These are phyloP conservation scores for Lepidurus packardi DNA, from an alignment of 1,140 invertebrate species.

Conservation along the genomic window DNA sequence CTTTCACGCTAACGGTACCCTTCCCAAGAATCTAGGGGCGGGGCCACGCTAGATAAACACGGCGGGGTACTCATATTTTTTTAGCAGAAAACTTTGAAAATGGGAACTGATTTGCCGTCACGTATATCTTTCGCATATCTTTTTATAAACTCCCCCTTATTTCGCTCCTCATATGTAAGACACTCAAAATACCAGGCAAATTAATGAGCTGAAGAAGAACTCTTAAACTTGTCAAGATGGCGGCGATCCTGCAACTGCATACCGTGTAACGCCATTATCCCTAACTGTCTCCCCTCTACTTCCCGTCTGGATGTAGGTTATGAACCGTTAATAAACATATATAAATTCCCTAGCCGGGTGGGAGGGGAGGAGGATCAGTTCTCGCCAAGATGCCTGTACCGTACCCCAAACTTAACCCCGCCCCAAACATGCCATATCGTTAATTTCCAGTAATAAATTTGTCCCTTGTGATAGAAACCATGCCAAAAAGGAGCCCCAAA, in stretches of 20 bases:
- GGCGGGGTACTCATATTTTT: not conserved
- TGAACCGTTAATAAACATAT: not conserved
- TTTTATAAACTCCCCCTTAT: not conserved
- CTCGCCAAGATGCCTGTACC: not conserved
- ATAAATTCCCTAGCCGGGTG: not conserved
- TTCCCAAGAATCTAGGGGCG: too few species aligned
- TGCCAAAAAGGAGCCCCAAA: not conserved
- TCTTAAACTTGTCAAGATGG: slow-evolving; percentile 1
- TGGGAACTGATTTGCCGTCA: not conserved
- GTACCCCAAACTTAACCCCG: not conserved
- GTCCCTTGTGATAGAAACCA: not conserved
- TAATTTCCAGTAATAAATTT: not conserved
- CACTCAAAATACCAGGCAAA: not conserved
- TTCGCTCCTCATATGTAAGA: not conserved
- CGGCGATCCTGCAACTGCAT: not conserved
- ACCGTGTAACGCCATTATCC: slow-evolving; percentile 1
- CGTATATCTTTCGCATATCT: not conserved
- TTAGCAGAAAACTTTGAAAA: not conserved
- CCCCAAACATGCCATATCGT: not conserved
- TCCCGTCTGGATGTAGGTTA: not conserved
- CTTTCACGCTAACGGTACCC: not conserved
- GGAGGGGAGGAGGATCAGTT: not conserved
- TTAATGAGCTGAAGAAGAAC: not conserved
- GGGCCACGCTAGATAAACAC: too few species aligned
- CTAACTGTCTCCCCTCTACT: not conserved